Evolutionary conservation across 2,888 invertebrate species (phyloP).

Genomic region (Troides helena): DNA sequence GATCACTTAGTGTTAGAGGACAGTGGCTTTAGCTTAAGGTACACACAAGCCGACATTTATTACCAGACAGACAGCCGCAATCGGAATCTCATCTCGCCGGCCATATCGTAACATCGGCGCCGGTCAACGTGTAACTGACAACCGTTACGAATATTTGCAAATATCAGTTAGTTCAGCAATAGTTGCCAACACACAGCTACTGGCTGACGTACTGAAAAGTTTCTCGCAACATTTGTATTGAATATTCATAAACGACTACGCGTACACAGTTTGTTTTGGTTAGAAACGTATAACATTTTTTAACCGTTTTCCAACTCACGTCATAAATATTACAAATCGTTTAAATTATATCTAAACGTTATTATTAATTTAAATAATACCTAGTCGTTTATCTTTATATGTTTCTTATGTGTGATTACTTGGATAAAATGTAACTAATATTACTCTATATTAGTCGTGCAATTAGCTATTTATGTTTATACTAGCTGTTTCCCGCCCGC

Average conservation of each 20-base stretch:
- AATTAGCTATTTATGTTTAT: no score
- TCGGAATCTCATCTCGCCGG: conserved; percentile 65
- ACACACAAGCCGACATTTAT: conserved; percentile 60
- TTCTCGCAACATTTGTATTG: conserved; percentile 7
- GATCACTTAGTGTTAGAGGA: conserved; percentile 48
- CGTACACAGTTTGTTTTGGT: background rate
- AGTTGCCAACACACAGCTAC: conserved; percentile 31
- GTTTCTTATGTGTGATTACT: no score
- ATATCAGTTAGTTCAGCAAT: conserved; percentile 24
- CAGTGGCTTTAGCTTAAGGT: conserved; percentile 40
- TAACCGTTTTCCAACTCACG: background rate
- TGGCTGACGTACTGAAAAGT: conserved; percentile 7
- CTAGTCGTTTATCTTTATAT: no score
- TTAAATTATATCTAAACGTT: no score
- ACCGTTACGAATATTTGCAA: conserved; percentile 48
- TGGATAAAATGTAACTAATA: no score
- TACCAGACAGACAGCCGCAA: conserved; percentile 62
- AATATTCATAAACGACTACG: conserved; percentile 3
- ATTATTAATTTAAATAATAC: no score
- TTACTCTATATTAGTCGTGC: no score
- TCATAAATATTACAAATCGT: background rate
- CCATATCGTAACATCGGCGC: conserved; percentile 49
- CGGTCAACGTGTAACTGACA: conserved; percentile 52
- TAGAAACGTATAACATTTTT: background rate
- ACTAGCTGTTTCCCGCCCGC: no score